phyloP scores from a whole-genome alignment of 2,888 invertebrate genomes.

The Hyposoter dolosus region DNA sequence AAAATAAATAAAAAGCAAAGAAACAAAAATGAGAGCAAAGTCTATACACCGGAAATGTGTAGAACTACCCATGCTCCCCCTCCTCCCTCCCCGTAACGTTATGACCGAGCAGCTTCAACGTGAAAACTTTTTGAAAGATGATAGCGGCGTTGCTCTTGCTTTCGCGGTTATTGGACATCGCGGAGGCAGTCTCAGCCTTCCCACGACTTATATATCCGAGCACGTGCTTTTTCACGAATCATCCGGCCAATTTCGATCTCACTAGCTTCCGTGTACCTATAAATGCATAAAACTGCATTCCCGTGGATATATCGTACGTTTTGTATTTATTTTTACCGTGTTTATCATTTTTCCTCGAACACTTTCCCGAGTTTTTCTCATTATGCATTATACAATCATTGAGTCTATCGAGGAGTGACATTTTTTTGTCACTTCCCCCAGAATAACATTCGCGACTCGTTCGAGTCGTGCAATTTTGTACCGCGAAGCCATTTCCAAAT shows the following conservation, averaged over 20 bases:
- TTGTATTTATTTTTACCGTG: background rate
- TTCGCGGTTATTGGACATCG: conserved; percentile 73
- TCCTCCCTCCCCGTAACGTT: background rate
- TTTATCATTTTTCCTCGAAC: background rate
- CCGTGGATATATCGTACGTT: background rate
- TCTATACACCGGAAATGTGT: conserved; percentile 34
- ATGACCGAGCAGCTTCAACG: conserved; percentile 29
- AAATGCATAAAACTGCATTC: conserved; percentile 7
- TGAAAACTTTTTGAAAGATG: conserved; percentile 80
- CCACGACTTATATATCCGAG: conserved; percentile 26
- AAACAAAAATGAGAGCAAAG: conserved; percentile 7
- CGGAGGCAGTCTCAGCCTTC: conserved; percentile 32
- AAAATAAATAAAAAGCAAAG: background rate
- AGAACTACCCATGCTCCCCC: conserved; percentile 15
- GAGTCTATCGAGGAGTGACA: background rate
- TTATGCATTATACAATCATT: background rate
- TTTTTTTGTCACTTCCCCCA: background rate
- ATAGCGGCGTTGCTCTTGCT: conserved; percentile 65
- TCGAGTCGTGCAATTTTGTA: background rate
- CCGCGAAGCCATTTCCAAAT: conserved; percentile 55
- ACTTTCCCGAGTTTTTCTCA: background rate
- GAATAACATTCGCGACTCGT: background rate
- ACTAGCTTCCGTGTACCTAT: background rate
- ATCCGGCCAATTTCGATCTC: conserved; percentile 36
- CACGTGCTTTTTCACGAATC: conserved; percentile 49